Percentiles rank a stretch among this genome's conserved stretches.
Evolutionary conservation across 2,797 vertebrate genomes (phyloP).

Genomic region (Gadopsis marmoratus): DNA sequence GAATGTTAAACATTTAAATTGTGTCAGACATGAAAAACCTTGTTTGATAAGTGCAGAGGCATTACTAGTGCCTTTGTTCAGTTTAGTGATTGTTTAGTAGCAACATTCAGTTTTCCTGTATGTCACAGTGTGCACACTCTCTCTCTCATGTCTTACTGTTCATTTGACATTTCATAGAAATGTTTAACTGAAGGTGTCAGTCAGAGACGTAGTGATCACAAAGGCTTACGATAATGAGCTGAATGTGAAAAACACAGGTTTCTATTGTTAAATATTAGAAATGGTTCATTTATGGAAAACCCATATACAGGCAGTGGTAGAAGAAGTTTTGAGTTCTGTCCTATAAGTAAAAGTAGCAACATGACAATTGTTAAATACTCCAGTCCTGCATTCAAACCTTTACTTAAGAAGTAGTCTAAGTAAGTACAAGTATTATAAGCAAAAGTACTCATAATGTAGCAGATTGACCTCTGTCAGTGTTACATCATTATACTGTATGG

Average conservation of each 20-base stretch:
- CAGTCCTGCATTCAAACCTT: background rate
- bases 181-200: background rate
- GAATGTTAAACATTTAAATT: background rate
- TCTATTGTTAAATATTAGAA: background rate
- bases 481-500: background rate
- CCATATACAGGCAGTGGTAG: too few species aligned
- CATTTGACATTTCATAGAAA: background rate
- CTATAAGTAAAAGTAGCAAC: background rate
- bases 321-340: background rate
- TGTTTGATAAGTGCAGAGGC: background rate
- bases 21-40: background rate
- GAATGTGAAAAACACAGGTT: background rate
- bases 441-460: background rate
- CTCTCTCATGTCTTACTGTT: background rate
- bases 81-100: background rate
- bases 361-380: background rate
- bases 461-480: background rate
- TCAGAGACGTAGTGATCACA: background rate
- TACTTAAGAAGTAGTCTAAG: too few species aligned
- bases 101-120: background rate
- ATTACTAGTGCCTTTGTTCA: constrained; percentile 2
- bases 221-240: background rate
- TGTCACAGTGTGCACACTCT: background rate
- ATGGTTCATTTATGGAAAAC: background rate
- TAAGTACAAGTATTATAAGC: too few species aligned